These are phyloP conservation scores for Pteromalus puparum DNA, from an alignment of 1,140 invertebrate genomes.

Conservation along the genomic window DNA sequence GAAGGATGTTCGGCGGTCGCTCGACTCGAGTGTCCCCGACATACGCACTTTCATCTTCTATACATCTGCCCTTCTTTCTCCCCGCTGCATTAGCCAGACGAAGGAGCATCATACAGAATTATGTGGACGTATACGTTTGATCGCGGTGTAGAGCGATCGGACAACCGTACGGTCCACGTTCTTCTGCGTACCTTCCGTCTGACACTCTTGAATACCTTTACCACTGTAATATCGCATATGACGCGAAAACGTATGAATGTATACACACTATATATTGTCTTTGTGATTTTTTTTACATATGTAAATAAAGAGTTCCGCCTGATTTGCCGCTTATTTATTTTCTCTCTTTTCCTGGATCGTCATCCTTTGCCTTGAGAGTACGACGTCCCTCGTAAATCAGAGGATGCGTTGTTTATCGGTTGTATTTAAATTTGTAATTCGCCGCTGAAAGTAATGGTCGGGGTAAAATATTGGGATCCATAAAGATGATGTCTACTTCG, in stretches of 20 bases:
- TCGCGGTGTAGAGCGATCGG: neutral
- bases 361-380: neutral
- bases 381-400: neutral
- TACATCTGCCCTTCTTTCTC: neutral
- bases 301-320: constrained; percentile 68
- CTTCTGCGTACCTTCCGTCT: neutral
- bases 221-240: constrained; percentile 21
- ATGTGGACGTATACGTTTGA: neutral
- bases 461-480: neutral
- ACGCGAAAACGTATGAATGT: constrained; percentile 46
- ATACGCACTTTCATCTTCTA: neutral
- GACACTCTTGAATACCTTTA: constrained; percentile 18
- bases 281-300: constrained; percentile 68
- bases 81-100: neutral
- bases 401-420: neutral
- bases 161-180: neutral
- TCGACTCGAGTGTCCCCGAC: neutral
- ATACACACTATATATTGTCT: constrained; percentile 54
- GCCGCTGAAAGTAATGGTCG: neutral
- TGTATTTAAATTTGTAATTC: neutral
- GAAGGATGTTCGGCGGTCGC: neutral
- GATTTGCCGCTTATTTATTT: constrained; percentile 41
- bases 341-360: neutral
- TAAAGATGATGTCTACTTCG: neutral
- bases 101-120: neutral